Base-by-base conservation (phyloP, 2,888 invertebrate genomes). In the Netelia inedita region DNA sequence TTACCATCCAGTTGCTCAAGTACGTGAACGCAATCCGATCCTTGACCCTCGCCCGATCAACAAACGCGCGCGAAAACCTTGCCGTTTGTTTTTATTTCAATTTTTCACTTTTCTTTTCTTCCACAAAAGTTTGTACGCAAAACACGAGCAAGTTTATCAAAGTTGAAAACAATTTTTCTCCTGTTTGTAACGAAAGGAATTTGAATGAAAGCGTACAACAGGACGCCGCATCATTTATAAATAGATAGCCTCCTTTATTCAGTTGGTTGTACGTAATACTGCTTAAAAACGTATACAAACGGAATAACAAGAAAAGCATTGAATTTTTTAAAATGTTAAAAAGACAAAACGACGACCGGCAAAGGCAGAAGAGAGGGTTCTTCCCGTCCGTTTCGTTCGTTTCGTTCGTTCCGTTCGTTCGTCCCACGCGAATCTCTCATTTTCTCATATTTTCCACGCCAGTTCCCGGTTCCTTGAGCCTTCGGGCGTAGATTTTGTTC, bases 21-120 rank as follows among this genome's bases (percentile, higher is more conserved):
- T 61, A 21, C 68, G 73, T 23, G 6, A 35, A 80, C 41, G 57
- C 63, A 46, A 81, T 63, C 65, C 74, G 81, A 85, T 66, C 78
- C 79, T 74, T 53, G 71, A 75, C 79, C 76, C 57, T 61, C 43
- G 69, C 14, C 8, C 6, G 8, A 63, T 61, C 53, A 19, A 16
- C 1, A 55, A 55, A 19, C 5, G 19, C 55, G 1, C 35, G 35
- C 35, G 35, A 6, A 6, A 35, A 35, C 3, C 6, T 6, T 6
- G 35, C 35, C 6, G 6, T 35, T 8, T 23, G 2, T 23, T 23
- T 23, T 35, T 6, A 35, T 35, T 8, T 35, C 35, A 35, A 35
- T 35, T 9, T n/a, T 55, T 55, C n/a, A 55, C 1, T 16, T 19
- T 55, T n/a, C n/a, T 55, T 16, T 55, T 1, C 19, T 19, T 16